phyloP scores from a whole-genome alignment of 2,797 vertebrate species.

The Jordanella pulchra region DNA sequence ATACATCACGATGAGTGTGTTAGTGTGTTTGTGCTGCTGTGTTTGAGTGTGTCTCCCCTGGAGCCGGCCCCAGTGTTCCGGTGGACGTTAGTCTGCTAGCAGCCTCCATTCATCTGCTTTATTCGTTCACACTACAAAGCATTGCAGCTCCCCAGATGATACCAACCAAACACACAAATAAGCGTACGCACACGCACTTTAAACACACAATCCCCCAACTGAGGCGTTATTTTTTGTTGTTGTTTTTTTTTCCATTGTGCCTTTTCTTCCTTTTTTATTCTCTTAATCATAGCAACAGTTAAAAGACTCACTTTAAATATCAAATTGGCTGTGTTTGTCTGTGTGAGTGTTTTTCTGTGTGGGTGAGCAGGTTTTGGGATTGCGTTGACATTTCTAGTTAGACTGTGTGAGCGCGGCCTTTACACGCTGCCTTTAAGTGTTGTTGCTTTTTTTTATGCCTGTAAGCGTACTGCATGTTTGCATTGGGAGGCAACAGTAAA shows the following conservation, averaged over 20 bases:
- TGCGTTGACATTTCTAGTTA: conserved; percentile 57
- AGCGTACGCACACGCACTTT: conserved; percentile 6
- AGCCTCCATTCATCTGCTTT: conserved; percentile 90
- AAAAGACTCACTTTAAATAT: conserved; percentile 72
- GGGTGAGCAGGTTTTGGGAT: conserved; percentile 39
- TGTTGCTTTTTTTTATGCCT: not conserved
- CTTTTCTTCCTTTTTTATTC: conserved; percentile 42
- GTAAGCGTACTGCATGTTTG: conserved; percentile 5
- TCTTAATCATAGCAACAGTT: conserved; percentile 57
- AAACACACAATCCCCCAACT: conserved; percentile 27
- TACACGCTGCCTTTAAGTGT: conserved; percentile 15
- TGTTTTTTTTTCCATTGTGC: conserved; percentile 57
- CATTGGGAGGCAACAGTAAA: conserved; percentile 16
- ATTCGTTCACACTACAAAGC: conserved; percentile 88
- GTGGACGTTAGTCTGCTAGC: conserved; percentile 77
- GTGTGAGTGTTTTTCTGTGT: conserved; percentile 18
- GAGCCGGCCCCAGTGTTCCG: conserved; percentile 49
- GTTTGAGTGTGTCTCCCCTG: conserved; percentile 42
- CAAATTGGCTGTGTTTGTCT: conserved; percentile 47
- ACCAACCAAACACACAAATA: conserved; percentile 15
- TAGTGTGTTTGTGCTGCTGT: conserved; percentile 3
- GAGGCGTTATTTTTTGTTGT: conserved; percentile 66
- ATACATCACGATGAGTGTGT: conserved; percentile 5
- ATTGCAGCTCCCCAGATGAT: conserved; percentile 82
- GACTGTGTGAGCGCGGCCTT: conserved; percentile 32